Percentiles rank a stretch among this genome's conserved stretches.
These are phyloP conservation scores for Phoebastria nigripes DNA, from an alignment of 2,797 vertebrate species.

Conservation along the genomic window DNA sequence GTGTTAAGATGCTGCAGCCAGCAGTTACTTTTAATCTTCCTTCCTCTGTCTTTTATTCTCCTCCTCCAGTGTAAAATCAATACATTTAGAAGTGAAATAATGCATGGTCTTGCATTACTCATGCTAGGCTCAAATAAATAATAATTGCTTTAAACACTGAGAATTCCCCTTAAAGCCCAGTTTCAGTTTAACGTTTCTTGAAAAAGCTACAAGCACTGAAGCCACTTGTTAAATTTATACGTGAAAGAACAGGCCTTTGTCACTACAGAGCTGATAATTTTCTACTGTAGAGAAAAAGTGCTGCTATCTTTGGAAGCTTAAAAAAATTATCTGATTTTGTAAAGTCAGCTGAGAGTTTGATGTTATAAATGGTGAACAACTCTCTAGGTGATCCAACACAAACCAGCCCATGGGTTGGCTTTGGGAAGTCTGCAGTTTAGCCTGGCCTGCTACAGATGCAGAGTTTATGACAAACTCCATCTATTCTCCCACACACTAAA, in stretches of 20 bases:
- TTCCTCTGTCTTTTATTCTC: conserved; percentile 23
- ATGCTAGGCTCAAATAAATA: conserved; percentile 13
- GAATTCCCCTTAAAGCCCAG: not conserved
- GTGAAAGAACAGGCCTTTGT: not conserved
- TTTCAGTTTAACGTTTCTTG: conserved; percentile 2
- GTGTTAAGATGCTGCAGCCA: conserved; percentile 33
- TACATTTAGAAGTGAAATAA: conserved; percentile 42
- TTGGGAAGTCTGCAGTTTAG: not conserved
- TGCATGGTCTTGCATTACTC: not conserved
- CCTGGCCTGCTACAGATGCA: not conserved
- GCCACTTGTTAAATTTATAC: not conserved
- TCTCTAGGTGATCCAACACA: not conserved
- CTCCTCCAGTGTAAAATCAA: conserved; percentile 41
- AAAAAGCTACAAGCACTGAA: not conserved
- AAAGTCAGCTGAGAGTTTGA: not conserved
- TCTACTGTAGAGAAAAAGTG: not conserved
- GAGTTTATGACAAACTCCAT: not conserved
- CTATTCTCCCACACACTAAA: not conserved
- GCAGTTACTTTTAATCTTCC: conserved; percentile 53
- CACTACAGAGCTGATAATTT: not conserved
- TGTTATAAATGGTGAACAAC: not conserved
- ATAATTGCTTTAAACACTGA: conserved; percentile 8
- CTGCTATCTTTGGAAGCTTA: not conserved
- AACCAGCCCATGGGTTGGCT: not conserved
- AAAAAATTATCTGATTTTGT: not conserved